Evolutionary conservation across 30 jellyfish, hydroid and myxozoan species (phyloP).

Genomic region (Turritopsis rubra): DNA sequence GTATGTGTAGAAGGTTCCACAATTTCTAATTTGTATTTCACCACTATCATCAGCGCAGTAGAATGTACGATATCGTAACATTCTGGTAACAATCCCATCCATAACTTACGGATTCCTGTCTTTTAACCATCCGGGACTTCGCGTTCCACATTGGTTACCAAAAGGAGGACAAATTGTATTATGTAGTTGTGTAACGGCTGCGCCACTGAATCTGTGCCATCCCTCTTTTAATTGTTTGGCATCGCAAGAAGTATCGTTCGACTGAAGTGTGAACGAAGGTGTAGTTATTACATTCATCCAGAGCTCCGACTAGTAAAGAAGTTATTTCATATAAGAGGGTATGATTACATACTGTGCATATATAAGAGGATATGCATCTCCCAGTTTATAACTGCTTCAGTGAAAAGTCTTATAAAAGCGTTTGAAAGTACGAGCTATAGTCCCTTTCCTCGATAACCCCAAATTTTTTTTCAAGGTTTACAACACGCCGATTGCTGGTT

Average conservation of each 20-base stretch:
- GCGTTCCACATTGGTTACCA: conserved; percentile 9
- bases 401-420: too few relatives aligned
- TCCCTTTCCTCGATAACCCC: too few relatives aligned
- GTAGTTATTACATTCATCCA: conserved; percentile 18
- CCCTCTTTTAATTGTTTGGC: neutral
- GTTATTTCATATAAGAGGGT: too few relatives aligned
- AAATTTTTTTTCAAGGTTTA: too few relatives aligned
- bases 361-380: too few relatives aligned
- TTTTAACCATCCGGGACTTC: conserved; percentile 21
- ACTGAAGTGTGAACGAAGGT: neutral
- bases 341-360: too few relatives aligned
- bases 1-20: conserved; percentile 15
- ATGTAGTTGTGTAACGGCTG: conserved; percentile 7
- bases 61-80: conserved; percentile 6
- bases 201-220: conserved; percentile 27
- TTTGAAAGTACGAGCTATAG: too few relatives aligned
- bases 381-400: too few relatives aligned
- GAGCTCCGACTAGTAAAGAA: neutral
- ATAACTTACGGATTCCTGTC: neutral
- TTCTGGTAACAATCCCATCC: neutral
- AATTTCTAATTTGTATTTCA: conserved; percentile 15
- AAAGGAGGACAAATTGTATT: neutral
- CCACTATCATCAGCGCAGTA: conserved; percentile 33
- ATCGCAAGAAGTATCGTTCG: neutral
- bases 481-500: too few relatives aligned